Evolutionary conservation across 2,113 vertebrate genomes (phyloP).

Genomic region (Nothoprocta perdicaria): DNA sequence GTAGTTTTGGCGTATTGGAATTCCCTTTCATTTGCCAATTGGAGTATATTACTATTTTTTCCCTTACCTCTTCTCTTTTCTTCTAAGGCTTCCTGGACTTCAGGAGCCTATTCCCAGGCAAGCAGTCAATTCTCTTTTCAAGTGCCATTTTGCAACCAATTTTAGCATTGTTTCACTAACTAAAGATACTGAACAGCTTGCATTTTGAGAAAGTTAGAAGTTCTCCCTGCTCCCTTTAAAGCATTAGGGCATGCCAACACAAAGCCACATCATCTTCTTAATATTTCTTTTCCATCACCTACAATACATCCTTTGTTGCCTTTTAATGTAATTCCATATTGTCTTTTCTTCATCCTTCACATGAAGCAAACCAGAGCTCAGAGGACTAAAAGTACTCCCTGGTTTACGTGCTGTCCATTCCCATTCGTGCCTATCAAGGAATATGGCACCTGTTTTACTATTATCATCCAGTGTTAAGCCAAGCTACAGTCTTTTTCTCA

Average conservation of each 20-base stretch:
- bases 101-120: not conserved
- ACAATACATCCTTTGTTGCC: not conserved
- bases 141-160: not conserved
- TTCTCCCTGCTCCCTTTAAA: too few species aligned
- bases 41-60: not conserved
- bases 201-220: not conserved
- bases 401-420: not conserved
- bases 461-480: too few species aligned
- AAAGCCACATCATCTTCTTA: not conserved
- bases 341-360: not conserved
- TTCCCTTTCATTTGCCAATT: not conserved
- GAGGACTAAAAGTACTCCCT: not conserved
- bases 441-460: too few species aligned
- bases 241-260: not conserved
- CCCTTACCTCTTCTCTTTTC: accelerated
- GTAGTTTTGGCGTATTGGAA: not conserved
- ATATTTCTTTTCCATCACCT: not conserved
- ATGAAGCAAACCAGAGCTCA: not conserved
- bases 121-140: not conserved
- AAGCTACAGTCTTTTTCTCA: too few species aligned
- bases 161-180: not conserved
- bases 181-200: not conserved
- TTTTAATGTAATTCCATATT: not conserved
- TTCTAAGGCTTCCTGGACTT: not conserved
- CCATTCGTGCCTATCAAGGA: too few species aligned